These are phyloP conservation scores for Pachycephus smyrnensis DNA, from an alignment of 2,888 invertebrate species.

Conservation along the genomic window DNA sequence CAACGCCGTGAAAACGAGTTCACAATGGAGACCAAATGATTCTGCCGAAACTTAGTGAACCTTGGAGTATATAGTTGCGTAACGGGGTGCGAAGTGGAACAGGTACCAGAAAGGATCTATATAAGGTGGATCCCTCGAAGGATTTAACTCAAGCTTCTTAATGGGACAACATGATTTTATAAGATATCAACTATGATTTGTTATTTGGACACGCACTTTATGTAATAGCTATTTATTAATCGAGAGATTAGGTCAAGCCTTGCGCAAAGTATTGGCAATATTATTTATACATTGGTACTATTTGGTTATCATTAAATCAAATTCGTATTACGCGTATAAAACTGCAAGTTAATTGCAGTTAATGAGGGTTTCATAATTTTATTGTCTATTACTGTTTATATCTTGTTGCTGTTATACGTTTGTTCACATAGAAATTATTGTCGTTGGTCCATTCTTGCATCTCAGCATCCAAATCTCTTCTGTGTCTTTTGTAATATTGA, in stretches of 20 bases:
- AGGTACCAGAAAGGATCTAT: slow-evolving; percentile 7
- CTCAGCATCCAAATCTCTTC: background rate
- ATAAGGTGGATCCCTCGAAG: background rate
- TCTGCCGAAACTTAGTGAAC: slow-evolving; percentile 2
- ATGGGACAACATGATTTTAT: background rate
- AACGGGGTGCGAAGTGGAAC: slow-evolving; percentile 2
- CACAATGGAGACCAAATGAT: slow-evolving; percentile 30
- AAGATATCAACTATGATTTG: background rate
- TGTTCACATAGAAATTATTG: background rate
- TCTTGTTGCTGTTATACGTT: background rate
- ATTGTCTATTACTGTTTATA: slow-evolving; percentile 8
- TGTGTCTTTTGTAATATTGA: background rate
- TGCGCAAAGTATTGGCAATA: too few relatives aligned
- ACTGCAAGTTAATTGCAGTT: slow-evolving; percentile 18
- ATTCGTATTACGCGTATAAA: slow-evolving; percentile 8
- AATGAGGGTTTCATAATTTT: slow-evolving; percentile 12
- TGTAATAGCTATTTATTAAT: background rate
- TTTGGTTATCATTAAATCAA: background rate
- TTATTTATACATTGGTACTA: too few relatives aligned
- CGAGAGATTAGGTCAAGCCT: background rate
- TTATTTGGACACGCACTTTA: background rate
- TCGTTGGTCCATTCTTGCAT: background rate
- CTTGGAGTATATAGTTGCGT: background rate
- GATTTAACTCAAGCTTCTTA: background rate
- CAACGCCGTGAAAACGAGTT: slow-evolving; percentile 46